These are phyloP conservation scores for Tetragnatha versicolor DNA, from an alignment of 1,140 invertebrate species.

Conservation along the genomic window DNA sequence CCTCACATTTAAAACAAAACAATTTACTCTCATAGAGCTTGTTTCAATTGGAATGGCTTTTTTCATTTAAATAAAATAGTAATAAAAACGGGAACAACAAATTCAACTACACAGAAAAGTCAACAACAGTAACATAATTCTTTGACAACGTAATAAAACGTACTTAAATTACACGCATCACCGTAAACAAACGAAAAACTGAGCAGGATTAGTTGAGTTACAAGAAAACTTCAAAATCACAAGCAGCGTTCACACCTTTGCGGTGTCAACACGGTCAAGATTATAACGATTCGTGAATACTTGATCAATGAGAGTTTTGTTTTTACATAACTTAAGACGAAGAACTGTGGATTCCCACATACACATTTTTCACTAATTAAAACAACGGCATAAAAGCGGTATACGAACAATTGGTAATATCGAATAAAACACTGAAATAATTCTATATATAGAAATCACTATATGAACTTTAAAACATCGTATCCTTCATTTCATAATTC, in stretches of 20 bases:
- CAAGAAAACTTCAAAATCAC: slow-evolving; percentile 37
- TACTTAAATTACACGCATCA: slow-evolving; percentile 50
- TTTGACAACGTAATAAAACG: slow-evolving; percentile 54
- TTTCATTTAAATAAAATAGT: slow-evolving; percentile 43
- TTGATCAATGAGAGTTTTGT: background rate
- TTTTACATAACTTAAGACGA: slow-evolving; percentile 6
- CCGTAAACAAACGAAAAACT: slow-evolving; percentile 43
- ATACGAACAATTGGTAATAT: slow-evolving; percentile 27
- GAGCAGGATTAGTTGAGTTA: slow-evolving; percentile 44
- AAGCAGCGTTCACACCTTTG: background rate
- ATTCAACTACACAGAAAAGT: slow-evolving; percentile 47
- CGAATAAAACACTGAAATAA: slow-evolving; percentile 51
- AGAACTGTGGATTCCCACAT: background rate
- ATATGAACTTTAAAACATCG: slow-evolving; percentile 41
- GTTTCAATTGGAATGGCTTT: slow-evolving; percentile 35
- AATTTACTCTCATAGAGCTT: background rate
- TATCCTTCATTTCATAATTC: slow-evolving; percentile 45
- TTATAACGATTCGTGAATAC: slow-evolving; percentile 18
- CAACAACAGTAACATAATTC: slow-evolving; percentile 54
- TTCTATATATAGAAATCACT: slow-evolving; percentile 48
- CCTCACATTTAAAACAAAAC: no score
- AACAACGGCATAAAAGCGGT: slow-evolving; percentile 23
- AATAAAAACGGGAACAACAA: slow-evolving; percentile 54
- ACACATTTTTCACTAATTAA: slow-evolving; percentile 42
- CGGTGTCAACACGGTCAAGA: slow-evolving; percentile 14